Percentiles rank a stretch among this genome's conserved stretches.
These are phyloP conservation scores for Lycocerus yunnanus DNA, from an alignment of 2,888 invertebrate species.

Conservation along the genomic window DNA sequence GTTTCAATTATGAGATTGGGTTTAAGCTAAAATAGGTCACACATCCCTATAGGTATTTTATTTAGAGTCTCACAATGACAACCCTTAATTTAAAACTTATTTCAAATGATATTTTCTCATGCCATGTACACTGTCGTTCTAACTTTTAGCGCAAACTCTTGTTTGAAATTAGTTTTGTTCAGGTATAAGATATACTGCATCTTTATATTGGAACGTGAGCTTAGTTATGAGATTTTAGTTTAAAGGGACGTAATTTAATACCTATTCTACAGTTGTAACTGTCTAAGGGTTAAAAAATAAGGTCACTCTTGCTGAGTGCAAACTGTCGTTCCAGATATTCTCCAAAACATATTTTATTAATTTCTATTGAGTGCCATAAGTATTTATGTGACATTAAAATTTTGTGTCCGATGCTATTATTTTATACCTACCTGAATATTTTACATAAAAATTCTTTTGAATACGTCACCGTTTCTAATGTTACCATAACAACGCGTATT, in stretches of 20 bases:
- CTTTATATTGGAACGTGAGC: constrained; percentile 45
- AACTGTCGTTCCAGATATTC: constrained; percentile 30
- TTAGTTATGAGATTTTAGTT: constrained; percentile 52
- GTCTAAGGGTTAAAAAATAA: constrained; percentile 51
- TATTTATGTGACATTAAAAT: constrained; percentile 21
- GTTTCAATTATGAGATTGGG: constrained; percentile 37
- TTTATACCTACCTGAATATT: neutral
- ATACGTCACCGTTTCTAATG: neutral
- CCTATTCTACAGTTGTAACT: constrained; percentile 54
- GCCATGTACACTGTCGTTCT: constrained; percentile 40
- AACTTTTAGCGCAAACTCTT: constrained; percentile 38
- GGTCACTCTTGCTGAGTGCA: constrained; percentile 49
- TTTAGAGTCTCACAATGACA: constrained; percentile 50
- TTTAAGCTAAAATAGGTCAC: constrained; percentile 45
- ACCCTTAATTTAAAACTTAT: constrained; percentile 56
- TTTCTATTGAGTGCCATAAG: constrained; percentile 26
- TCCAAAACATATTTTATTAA: constrained; percentile 28
- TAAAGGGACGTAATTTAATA: constrained; percentile 56
- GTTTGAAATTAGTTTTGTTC: constrained; percentile 32
- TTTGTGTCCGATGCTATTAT: neutral
- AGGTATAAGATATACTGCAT: constrained; percentile 34
- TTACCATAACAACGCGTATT: neutral
- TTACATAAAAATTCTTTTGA: neutral
- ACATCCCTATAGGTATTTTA: constrained; percentile 45
- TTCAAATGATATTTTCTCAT: constrained; percentile 56